Percentiles rank a stretch among this genome's conserved stretches.
Evolutionary conservation across 2,113 vertebrate species (phyloP).

Genomic region (Podilymbus podiceps): DNA sequence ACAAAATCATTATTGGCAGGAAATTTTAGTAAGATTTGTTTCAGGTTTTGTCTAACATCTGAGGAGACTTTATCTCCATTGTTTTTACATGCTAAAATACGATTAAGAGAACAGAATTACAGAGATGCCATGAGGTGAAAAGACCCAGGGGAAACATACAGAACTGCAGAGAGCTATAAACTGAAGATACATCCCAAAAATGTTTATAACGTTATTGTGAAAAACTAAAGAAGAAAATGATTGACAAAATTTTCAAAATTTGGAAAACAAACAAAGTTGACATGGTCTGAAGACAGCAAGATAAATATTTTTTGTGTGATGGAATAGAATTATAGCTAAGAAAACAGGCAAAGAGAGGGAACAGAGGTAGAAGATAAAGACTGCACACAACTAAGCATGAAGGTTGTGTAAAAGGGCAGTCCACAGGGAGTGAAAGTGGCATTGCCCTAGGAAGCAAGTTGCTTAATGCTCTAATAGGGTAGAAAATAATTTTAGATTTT

Average conservation of each 20-base stretch:
- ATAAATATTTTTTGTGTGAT: background rate
- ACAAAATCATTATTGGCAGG: constrained; percentile 12
- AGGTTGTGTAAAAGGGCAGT: background rate
- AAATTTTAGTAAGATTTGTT: background rate
- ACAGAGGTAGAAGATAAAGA: background rate
- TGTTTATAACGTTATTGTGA: background rate
- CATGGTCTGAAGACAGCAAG: background rate
- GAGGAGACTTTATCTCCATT: background rate
- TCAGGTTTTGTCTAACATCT: background rate
- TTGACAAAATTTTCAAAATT: background rate
- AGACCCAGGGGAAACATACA: background rate
- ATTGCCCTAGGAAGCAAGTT: background rate
- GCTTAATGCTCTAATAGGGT: background rate
- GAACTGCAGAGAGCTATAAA: background rate
- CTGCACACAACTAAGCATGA: background rate
- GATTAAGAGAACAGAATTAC: constrained; percentile 18
- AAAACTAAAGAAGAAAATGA: background rate
- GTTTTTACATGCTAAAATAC: constrained; percentile 1
- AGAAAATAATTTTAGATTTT: background rate
- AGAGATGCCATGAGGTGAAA: background rate
- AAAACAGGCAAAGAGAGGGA: background rate
- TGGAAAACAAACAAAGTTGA: background rate
- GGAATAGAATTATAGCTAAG: background rate
- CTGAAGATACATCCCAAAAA: background rate
- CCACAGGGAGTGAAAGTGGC: background rate